Evolutionary conservation across 2,113 vertebrate genomes (phyloP), one percentile per base, ranked within the genome.

Genomic region (Astur gentilis): DNA sequence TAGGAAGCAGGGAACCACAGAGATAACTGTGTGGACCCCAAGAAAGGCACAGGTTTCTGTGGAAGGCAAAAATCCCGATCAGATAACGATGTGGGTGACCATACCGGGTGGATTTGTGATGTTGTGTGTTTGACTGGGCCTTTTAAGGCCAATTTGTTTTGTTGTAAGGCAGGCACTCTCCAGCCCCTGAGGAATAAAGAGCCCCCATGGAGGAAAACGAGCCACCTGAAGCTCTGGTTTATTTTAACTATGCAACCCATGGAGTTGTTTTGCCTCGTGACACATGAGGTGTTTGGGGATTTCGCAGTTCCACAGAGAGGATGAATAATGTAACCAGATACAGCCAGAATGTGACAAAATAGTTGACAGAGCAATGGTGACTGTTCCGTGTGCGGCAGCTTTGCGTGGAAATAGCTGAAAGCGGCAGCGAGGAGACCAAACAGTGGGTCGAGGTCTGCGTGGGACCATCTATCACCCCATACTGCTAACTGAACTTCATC

Each of bases 361-460:
- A 73, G 65, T 42, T 18, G 13, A 44, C 8, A 9, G 64, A 58
- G 42, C 47, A 13, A 22, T 16, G 4, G 21, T 6, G 16, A 34
- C 55, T 1, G n/a, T 12, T 54, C 36, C 32, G 9, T 0, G 19
- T 4, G 36, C 2, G 0, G 60, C 29, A 17, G 40, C 52, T 66
- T 40, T 19, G 27, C 0, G 0, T 34, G 49, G n/a, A 55, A 95
- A 47, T 1, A 31, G 44, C 19, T 3, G 1, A 71, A 77, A 67
- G 67, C 1, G n/a, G 6, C 3, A 16, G 36, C 0, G 44, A 67
- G 32, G 50, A 38, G 36, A 32, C 7, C 32, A 1, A 42, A 18
- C 0, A 1, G 50, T 0, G 1, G 45, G 54, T 20, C 5, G 6
- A 36, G 18, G 36, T 49, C n/a, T 61, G 61, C 0, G 2, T 8